Evolutionary conservation across 2,113 vertebrate genomes (phyloP).

Genomic region (Columba livia): DNA sequence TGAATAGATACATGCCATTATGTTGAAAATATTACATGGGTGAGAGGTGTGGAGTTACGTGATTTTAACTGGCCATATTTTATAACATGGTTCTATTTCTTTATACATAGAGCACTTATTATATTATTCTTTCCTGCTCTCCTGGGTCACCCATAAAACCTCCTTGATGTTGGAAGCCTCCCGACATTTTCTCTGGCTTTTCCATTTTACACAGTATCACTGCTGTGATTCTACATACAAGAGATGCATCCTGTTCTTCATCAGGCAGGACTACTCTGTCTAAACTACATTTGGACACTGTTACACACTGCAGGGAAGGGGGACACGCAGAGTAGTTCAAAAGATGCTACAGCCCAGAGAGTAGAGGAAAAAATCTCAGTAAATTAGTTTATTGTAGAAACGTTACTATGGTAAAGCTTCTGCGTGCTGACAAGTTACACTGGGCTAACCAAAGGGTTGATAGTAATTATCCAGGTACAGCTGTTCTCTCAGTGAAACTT

Average conservation of each 20-base stretch:
- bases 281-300: not conserved
- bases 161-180: not conserved
- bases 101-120: not conserved
- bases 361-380: fast-evolving
- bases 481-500: not conserved
- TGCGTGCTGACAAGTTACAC: not conserved
- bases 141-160: not conserved
- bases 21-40: not conserved
- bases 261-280: not conserved
- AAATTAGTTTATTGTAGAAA: not conserved
- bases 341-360: not conserved
- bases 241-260: not conserved
- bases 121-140: not conserved
- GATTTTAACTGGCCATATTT: not conserved
- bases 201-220: not conserved
- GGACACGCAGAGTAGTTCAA: not conserved
- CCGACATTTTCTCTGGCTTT: not conserved
- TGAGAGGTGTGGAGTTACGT: not conserved
- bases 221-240: not conserved
- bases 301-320: not conserved
- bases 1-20: not conserved
- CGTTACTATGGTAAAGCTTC: not conserved
- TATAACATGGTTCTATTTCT: not conserved
- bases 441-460: not conserved
- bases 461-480: not conserved